Evolutionary conservation across 37 sponge, comb jelly and placozoan species (phyloP).

Genomic region (Spongia lamella): DNA sequence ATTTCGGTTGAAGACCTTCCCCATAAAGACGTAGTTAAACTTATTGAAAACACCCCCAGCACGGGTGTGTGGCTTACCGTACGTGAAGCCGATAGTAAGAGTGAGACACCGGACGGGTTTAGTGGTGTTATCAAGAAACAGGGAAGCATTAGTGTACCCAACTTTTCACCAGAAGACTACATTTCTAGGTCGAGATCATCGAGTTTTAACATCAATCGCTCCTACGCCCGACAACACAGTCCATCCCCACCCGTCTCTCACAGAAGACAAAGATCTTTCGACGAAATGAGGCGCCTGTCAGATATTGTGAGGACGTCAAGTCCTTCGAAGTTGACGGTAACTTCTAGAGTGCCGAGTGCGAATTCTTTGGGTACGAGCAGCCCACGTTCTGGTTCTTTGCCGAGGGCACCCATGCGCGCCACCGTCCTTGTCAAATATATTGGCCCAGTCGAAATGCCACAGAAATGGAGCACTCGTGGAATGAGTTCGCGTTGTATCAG

Average conservation of each 20-base stretch:
- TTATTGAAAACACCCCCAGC: conserved; percentile 44
- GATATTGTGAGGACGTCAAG: neutral
- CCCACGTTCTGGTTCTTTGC: conserved; percentile 18
- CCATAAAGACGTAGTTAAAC: conserved; percentile 47
- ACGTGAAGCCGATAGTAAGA: conserved; percentile 38
- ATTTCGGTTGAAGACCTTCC: conserved; percentile 19
- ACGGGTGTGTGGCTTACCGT: conserved; percentile 71
- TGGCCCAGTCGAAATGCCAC: conserved; percentile 72
- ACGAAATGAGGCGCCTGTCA: neutral
- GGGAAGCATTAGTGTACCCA: neutral
- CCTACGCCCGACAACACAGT: neutral
- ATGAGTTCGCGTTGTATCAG: conserved; percentile 57
- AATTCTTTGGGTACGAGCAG: too few species aligned
- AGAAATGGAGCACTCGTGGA: conserved; percentile 43
- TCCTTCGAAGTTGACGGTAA: neutral
- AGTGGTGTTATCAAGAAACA: too few species aligned
- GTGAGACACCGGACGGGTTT: neutral
- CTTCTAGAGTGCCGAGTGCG: too few species aligned
- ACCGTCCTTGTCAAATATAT: conserved; percentile 61
- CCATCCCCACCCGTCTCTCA: neutral
- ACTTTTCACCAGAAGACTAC: neutral
- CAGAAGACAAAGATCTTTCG: neutral
- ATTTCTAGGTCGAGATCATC: neutral
- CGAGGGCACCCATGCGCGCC: conserved; percentile 33
- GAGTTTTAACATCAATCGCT: neutral